Percentiles rank a stretch among this genome's conserved stretches.
phyloP scores from a whole-genome alignment of 2,888 invertebrate species.

The Nudaria mundana region DNA sequence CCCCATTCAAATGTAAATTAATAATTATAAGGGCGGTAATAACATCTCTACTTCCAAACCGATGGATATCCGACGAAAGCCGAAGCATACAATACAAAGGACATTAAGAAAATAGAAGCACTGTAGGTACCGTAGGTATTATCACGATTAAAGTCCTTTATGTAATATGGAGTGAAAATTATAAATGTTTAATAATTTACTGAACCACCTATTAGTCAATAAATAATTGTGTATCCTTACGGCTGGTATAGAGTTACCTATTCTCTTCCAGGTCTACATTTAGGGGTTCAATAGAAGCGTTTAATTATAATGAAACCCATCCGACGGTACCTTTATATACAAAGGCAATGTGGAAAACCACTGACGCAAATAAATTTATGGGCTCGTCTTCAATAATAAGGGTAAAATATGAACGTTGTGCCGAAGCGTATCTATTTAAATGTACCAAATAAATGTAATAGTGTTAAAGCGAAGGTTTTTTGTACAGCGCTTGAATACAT shows the following conservation, averaged over 20 bases:
- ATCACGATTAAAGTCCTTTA: no score
- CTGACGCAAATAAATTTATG: conserved; percentile 49
- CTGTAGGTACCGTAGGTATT: no score
- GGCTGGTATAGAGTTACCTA: no score
- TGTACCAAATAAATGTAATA: no score
- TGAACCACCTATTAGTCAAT: background rate
- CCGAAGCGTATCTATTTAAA: conserved; percentile 29
- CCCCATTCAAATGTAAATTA: no score
- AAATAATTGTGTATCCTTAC: background rate
- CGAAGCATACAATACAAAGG: no score
- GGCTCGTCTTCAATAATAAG: conserved; percentile 46
- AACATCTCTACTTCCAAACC: no score
- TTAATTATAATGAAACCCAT: conserved; percentile 27
- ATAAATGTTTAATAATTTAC: background rate
- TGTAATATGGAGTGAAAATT: no score
- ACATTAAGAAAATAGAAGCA: no score
- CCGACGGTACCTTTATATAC: conserved; percentile 17
- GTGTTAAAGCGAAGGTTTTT: conserved; percentile 9
- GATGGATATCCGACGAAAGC: no score
- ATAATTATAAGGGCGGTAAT: no score
- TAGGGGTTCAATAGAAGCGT: conserved; percentile 10
- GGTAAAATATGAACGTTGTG: conserved; percentile 32
- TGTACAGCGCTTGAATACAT: conserved; percentile 2
- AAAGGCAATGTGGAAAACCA: conserved; percentile 38
- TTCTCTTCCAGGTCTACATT: no score